These are phyloP conservation scores for Platygyra sinensis DNA, from an alignment of 64 coral and sea anemone genomes.

Conservation along the genomic window DNA sequence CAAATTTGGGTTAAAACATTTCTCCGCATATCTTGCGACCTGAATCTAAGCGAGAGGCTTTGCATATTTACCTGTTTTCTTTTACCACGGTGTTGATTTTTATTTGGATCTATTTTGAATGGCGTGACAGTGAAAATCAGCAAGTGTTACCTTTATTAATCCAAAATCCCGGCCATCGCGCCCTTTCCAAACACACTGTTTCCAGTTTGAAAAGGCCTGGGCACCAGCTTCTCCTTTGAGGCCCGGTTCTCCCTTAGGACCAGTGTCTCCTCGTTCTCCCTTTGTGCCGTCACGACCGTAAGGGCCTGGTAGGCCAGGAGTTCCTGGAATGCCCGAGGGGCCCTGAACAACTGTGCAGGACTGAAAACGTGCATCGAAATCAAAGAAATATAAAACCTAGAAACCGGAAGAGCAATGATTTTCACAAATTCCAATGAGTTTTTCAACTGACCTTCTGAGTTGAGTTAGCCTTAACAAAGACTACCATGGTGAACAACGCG, in stretches of 20 bases:
- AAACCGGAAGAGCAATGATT: not conserved
- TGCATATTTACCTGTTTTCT: too few species aligned
- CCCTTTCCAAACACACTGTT: slow-evolving; percentile 30
- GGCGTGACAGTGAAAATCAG: too few species aligned
- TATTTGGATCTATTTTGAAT: too few species aligned
- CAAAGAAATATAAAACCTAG: not conserved
- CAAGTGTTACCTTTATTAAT: slow-evolving; percentile 22
- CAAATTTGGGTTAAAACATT: too few species aligned
- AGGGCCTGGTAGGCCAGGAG: slow-evolving; percentile 10
- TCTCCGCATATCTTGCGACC: too few species aligned
- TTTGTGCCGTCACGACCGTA: slow-evolving; percentile 14
- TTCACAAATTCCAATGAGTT: not conserved
- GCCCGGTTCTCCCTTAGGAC: not conserved
- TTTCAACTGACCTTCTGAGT: not conserved
- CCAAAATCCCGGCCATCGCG: not conserved
- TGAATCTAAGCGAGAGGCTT: too few species aligned
- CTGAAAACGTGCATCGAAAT: too few species aligned
- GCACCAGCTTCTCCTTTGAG: not conserved
- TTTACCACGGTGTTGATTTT: too few species aligned
- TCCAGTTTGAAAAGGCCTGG: slow-evolving; percentile 18
- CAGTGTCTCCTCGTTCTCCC: slow-evolving; percentile 9
- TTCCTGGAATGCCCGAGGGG: not conserved
- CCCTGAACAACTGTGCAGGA: not conserved
- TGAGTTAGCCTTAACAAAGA: not conserved
- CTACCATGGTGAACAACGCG: not conserved